phyloP scores from a whole-genome alignment of 2,113 vertebrate genomes.

The Accipiter virgatus region DNA sequence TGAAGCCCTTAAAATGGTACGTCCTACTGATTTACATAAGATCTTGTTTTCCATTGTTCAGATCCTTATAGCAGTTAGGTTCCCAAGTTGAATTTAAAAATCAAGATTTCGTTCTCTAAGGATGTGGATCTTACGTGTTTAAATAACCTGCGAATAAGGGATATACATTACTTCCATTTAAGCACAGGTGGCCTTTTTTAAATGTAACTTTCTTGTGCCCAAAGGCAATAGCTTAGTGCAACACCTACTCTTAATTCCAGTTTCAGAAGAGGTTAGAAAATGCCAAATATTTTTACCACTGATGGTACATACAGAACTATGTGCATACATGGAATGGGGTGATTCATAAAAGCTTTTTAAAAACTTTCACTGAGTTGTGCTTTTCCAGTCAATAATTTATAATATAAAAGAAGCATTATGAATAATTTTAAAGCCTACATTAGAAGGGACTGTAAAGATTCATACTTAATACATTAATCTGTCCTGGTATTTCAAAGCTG shows the following conservation, averaged over 20 bases:
- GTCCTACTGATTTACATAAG: background rate
- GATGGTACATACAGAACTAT: background rate
- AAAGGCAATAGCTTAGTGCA: background rate
- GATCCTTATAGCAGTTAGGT: too few species aligned
- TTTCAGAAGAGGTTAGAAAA: background rate
- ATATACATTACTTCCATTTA: background rate
- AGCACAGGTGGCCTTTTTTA: background rate
- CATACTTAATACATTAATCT: background rate
- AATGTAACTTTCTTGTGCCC: background rate
- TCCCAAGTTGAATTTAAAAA: background rate
- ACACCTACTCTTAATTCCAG: background rate
- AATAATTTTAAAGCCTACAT: background rate
- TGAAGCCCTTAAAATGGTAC: background rate
- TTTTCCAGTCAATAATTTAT: background rate
- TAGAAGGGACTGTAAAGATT: background rate
- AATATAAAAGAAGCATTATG: background rate
- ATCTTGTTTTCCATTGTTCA: background rate
- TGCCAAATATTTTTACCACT: background rate
- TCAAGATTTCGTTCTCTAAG: background rate
- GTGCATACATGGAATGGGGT: accelerated
- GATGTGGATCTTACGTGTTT: background rate
- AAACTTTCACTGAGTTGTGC: background rate
- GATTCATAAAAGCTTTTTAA: background rate
- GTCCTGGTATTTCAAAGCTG: background rate
- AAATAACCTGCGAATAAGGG: background rate